A percentile compares a stretch with the other conserved stretches of the same genome.
Evolutionary conservation across 2,113 vertebrate genomes (phyloP).

Genomic region (Dissostichus mawsoni): DNA sequence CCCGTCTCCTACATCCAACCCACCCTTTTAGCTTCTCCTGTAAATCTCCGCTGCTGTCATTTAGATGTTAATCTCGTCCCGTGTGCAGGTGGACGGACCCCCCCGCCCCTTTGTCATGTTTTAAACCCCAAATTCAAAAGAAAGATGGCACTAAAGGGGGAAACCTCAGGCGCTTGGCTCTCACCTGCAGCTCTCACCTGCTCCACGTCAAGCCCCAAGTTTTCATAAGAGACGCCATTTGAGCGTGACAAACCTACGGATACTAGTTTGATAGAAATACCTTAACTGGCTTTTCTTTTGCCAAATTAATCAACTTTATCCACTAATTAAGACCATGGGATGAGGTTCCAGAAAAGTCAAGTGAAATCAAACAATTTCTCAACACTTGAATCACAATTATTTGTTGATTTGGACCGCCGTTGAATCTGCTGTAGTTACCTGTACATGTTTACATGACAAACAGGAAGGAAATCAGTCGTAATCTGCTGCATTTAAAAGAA

Average conservation of each 20-base stretch:
- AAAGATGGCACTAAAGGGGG: conserved; percentile 28
- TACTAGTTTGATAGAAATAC: neutral
- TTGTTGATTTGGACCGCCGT: neutral
- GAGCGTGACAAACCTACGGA: neutral
- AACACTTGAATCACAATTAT: neutral
- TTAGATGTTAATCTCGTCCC: neutral
- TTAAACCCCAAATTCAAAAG: conserved; percentile 24
- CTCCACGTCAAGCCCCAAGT: neutral
- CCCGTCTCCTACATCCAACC: no score
- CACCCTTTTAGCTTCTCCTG: no score
- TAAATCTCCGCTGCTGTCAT: neutral
- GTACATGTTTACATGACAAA: neutral
- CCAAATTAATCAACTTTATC: neutral
- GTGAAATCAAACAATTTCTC: neutral
- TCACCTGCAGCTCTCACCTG: neutral
- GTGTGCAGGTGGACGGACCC: conserved; percentile 15
- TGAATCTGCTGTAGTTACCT: neutral
- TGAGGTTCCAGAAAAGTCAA: neutral
- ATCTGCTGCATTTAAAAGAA: neutral
- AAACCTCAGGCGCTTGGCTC: conserved; percentile 35
- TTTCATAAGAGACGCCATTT: conserved; percentile 2
- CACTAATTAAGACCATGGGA: neutral
- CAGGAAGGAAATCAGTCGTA: neutral
- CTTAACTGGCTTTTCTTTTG: neutral
- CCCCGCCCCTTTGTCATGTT: neutral